These are phyloP conservation scores for Corynorhinus townsendii DNA, from an alignment of 2,113 vertebrate species.

Conservation along the genomic window DNA sequence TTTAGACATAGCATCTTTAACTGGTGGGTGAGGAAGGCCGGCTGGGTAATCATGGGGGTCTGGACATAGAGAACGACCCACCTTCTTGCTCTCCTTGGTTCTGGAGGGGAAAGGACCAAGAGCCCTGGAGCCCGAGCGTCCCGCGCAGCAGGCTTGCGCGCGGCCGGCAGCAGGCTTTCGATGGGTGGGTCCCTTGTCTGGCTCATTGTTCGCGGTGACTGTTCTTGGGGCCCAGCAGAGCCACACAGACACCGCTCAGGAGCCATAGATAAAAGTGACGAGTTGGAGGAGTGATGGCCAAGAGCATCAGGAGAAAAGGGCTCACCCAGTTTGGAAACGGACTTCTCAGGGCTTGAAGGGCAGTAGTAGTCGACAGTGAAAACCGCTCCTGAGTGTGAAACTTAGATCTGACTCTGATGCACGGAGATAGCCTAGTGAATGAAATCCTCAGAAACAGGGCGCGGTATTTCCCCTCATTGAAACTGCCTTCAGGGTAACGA, in stretches of 20 bases:
- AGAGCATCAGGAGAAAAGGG: not conserved
- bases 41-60: not conserved
- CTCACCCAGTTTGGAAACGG: not conserved
- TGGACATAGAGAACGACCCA: not conserved
- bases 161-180: not conserved
- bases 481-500: conserved; percentile 16
- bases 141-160: not conserved
- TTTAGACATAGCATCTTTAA: not conserved
- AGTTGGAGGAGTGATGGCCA: not conserved
- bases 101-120: not conserved
- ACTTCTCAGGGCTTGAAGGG: not conserved
- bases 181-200: conserved; percentile 71
- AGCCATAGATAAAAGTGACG: not conserved
- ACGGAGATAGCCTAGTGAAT: not conserved
- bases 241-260: not conserved
- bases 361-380: not conserved
- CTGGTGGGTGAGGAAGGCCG: conserved; percentile 25
- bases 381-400: conserved; percentile 53
- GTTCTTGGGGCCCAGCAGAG: not conserved
- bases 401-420: conserved; percentile 55
- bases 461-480: not conserved
- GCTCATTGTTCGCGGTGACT: conserved; percentile 70
- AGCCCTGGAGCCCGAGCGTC: not conserved
- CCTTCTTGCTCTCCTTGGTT: not conserved
- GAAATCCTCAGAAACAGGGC: not conserved